Evolutionary conservation across 2,888 invertebrate species (phyloP), one percentile per base, ranked within the genome.

Genomic region (Palloptera scutellata): DNA sequence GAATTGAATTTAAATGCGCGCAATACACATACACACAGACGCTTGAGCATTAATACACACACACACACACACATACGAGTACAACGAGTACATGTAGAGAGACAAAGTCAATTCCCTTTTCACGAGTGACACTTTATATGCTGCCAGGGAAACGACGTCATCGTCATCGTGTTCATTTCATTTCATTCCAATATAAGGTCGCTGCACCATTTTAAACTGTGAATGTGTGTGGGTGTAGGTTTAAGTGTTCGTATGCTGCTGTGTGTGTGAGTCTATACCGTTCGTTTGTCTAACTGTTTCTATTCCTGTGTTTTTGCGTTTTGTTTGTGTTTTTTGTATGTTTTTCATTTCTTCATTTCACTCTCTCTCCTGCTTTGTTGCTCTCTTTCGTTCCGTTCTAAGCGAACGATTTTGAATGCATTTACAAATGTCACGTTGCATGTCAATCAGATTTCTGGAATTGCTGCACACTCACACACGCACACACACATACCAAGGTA

Each of bases 351-450:
- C n/a, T n/a, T 66, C 60, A 60, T 63, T 63, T 62, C n/a, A 54
- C 59, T 59, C 53, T 40, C 41, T 19, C 17, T 17, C 58, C 30
- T 52, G 20, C 5, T 1, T 43, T 13, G 8, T 45, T 15, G 43
- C 19, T 62, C 15, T n/a, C 19, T 15, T 53, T 64, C 51, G 42
- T 42, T 58, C 61, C 40, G 19, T 51, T 51, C 54, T 54, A 5
- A 19, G 54, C 54, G 53, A 20, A 51, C 13, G 51, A 13, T 19
- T 55, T 58, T 59, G 63, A 60, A n/a, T 59, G 40, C 66, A 68
- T 73, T 71, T 71, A 51, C 66, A 71, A 70, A 67, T 71, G 71
- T 71, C 73, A 71, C 71, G 66, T 70, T 69, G 69, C 69, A 66
- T 70, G 70, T 73, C 71, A 73, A 73, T 70, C 71, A 68, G 60